Conservation (phyloP, 2,113 vertebrate species). For the Pomatorhinus ruficollis region DNA sequence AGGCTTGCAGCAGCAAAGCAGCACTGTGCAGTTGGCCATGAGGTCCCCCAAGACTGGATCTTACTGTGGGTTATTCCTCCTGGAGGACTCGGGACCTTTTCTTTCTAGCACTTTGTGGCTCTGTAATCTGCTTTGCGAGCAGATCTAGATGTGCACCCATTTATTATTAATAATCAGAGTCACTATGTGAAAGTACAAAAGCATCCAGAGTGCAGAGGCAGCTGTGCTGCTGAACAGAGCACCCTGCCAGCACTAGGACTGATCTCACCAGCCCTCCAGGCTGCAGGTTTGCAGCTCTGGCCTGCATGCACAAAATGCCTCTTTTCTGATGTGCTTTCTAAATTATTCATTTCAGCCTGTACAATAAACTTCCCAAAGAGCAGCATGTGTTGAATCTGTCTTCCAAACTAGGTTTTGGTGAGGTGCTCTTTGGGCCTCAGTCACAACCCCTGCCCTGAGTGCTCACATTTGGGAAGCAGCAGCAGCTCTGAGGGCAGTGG, state of each 20-base stretch:
- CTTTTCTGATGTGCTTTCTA: not conserved
- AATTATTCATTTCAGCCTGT: not conserved
- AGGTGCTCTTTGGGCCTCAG: not conserved
- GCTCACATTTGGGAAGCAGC: not conserved
- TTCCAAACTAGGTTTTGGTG: not conserved
- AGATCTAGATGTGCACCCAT: not conserved
- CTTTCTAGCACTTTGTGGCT: fast-evolving
- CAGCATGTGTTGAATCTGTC: not conserved
- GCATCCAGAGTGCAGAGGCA: not conserved
- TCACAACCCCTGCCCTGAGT: not conserved
- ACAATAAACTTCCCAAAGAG: not conserved
- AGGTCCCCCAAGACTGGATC: not conserved
- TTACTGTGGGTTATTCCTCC: not conserved
- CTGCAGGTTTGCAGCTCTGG: not conserved
- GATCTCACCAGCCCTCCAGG: not conserved
- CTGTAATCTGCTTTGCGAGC: not conserved
- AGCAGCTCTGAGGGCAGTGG: not conserved
- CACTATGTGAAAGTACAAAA: not conserved
- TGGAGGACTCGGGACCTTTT: not conserved
- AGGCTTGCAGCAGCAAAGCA: not conserved
- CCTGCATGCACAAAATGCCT: not conserved
- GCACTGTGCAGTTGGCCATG: too few species aligned
- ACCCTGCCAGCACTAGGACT: not conserved
- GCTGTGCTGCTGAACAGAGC: not conserved
- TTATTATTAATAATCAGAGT: not conserved